phyloP scores from a whole-genome alignment of 2,113 vertebrate genomes.

The Saccopteryx bilineata region DNA sequence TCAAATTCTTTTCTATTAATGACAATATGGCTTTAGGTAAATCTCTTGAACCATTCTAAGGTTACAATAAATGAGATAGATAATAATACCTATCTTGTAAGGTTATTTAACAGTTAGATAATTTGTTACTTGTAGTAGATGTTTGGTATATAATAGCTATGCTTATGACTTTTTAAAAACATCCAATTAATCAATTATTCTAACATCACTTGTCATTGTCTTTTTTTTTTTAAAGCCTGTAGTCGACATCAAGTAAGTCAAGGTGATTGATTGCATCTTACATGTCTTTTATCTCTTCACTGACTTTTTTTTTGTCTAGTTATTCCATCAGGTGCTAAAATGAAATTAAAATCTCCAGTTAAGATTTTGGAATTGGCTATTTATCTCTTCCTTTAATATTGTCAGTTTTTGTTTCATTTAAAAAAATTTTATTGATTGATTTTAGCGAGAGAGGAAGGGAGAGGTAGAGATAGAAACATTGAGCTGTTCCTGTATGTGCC shows the following conservation, averaged over 20 bases:
- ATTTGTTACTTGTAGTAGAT: conserved; percentile 21
- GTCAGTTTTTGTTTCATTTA: not conserved
- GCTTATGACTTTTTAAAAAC: not conserved
- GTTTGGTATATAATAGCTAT: not conserved
- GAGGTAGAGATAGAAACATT: no score
- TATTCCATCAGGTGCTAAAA: not conserved
- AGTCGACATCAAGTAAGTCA: not conserved
- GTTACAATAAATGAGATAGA: conserved; percentile 4
- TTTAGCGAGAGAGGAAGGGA: no score
- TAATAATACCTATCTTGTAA: conserved; percentile 35
- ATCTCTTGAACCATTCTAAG: conserved; percentile 25
- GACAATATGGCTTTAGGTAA: not conserved
- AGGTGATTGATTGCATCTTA: not conserved
- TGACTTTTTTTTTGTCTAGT: not conserved
- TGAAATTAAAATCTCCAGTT: not conserved
- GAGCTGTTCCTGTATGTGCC: no score
- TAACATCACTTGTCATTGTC: not conserved
- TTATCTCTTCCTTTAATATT: conserved; percentile 8
- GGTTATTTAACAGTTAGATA: conserved; percentile 7
- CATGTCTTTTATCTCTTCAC: not conserved
- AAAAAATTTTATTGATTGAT: no score
- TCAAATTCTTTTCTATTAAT: conserved; percentile 21
- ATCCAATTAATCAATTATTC: conserved; percentile 3
- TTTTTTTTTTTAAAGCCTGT: no score
- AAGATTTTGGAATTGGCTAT: conserved; percentile 22